Conservation (phyloP, 2,113 vertebrate species). For the Saiga tatarica region DNA sequence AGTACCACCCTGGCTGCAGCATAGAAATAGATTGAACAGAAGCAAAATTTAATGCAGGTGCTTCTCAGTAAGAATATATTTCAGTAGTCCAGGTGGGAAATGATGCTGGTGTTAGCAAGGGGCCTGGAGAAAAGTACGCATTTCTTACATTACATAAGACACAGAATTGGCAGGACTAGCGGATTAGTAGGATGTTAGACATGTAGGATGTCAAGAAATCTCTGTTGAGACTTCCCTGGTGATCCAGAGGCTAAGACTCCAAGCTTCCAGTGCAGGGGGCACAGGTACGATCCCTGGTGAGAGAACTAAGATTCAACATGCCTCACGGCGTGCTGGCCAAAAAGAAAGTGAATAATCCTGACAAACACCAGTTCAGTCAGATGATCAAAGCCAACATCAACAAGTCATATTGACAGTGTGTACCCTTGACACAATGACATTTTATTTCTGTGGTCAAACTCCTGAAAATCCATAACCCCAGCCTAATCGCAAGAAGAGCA, state of each 20-base stretch:
- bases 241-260: not conserved
- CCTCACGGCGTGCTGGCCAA: not conserved
- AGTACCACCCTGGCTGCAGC: not conserved
- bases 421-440: not conserved
- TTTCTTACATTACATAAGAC: not conserved
- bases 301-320: not conserved
- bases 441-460: not conserved
- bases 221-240: not conserved
- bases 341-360: not conserved
- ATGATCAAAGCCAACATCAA: not conserved
- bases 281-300: not conserved
- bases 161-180: not conserved
- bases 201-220: not conserved
- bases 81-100: not conserved
- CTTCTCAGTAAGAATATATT: not conserved
- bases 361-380: not conserved
- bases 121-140: not conserved
- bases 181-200: not conserved
- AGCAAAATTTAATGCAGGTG: not conserved
- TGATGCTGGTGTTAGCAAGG: not conserved
- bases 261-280: not conserved
- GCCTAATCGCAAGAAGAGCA: not conserved
- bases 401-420: accelerated
- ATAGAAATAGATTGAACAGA: not conserved
- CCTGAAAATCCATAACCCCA: not conserved